Evolutionary conservation across 1,140 invertebrate species (phyloP).

Genomic region (Cyclargus thomasi): DNA sequence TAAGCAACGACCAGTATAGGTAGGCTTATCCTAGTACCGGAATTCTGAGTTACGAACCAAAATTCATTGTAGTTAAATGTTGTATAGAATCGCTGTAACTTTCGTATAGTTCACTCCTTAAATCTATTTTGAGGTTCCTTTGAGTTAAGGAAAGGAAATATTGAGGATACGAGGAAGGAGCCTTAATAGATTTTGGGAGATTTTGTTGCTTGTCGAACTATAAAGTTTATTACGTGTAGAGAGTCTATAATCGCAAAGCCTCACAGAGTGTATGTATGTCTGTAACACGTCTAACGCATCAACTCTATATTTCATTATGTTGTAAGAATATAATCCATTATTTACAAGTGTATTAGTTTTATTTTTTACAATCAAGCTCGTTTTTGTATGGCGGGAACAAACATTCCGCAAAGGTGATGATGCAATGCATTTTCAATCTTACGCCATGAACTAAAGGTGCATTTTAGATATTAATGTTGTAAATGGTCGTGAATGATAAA

Average conservation of each 20-base stretch:
- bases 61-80: background rate
- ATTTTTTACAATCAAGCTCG: no score
- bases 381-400: no score
- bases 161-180: no score
- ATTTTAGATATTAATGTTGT: no score
- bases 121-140: background rate
- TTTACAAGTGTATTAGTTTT: slow-evolving; percentile 45
- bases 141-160: no score
- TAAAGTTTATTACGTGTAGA: background rate
- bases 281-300: slow-evolving; percentile 6
- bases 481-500: no score
- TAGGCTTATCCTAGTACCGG: background rate
- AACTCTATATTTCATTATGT: slow-evolving; percentile 48
- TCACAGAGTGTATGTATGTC: background rate
- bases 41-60: background rate
- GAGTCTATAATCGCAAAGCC: background rate
- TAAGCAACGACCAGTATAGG: background rate
- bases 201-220: background rate
- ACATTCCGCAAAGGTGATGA: no score
- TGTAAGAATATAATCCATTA: slow-evolving; percentile 63
- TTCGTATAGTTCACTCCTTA: background rate
- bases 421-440: no score
- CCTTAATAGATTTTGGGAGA: background rate
- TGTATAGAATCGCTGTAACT: background rate
- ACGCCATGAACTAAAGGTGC: no score